phyloP scores from a whole-genome alignment of 2,797 vertebrate species.

The Phataginus tricuspis region DNA sequence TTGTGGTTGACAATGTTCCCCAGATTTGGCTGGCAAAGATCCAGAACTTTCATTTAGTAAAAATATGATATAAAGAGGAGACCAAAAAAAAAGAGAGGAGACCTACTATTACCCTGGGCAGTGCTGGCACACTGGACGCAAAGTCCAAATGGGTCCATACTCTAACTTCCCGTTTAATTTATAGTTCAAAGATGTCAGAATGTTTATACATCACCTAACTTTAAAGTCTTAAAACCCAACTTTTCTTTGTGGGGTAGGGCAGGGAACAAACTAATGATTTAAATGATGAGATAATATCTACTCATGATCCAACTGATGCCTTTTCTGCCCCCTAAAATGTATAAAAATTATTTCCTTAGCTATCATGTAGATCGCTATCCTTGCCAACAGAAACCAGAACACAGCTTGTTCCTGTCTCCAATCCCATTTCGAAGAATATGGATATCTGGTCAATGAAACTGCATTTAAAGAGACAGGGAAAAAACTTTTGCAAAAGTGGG shows the following conservation, averaged over 20 bases:
- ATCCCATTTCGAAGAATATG: slow-evolving; percentile 52
- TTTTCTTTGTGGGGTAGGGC: slow-evolving; percentile 33
- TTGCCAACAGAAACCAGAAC: slow-evolving; percentile 43
- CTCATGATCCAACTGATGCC: background rate
- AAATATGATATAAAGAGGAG: background rate
- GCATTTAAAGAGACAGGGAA: slow-evolving; percentile 19
- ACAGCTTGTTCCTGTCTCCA: slow-evolving; percentile 48
- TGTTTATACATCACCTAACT: background rate
- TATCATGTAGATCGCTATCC: slow-evolving; percentile 38
- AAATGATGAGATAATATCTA: slow-evolving; percentile 45
- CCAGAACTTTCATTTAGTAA: slow-evolving; percentile 3
- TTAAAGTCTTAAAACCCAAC: slow-evolving; percentile 19
- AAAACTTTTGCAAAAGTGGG: slow-evolving; percentile 44
- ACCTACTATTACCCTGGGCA: background rate
- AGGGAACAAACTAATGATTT: slow-evolving; percentile 44
- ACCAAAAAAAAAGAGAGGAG: background rate
- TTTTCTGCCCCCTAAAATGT: slow-evolving; percentile 50
- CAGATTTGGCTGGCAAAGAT: background rate
- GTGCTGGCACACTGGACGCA: background rate
- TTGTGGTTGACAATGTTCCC: background rate
- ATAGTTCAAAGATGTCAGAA: slow-evolving; percentile 53
- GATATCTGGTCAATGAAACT: slow-evolving; percentile 60
- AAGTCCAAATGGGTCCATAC: slow-evolving; percentile 3
- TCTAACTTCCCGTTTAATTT: slow-evolving; percentile 52
- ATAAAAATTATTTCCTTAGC: slow-evolving; percentile 36